These are phyloP conservation scores for Emydoidea blandingii DNA, from an alignment of 2,797 vertebrate species.

Conservation along the genomic window DNA sequence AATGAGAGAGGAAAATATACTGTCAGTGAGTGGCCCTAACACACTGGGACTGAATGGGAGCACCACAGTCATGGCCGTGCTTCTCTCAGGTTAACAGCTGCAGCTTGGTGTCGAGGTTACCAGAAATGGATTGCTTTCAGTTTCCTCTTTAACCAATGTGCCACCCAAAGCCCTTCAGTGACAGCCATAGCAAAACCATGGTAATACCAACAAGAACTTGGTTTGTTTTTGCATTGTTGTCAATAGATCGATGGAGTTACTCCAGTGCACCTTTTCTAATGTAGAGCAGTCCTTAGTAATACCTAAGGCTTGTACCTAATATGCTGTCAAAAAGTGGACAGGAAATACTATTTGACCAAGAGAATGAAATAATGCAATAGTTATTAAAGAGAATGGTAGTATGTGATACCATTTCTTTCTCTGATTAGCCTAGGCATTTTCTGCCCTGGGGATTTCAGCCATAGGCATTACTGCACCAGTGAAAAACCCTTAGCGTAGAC, in stretches of 20 bases:
- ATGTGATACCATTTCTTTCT: neutral
- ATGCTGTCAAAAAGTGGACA: neutral
- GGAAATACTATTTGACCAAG: neutral
- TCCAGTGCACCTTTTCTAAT: neutral
- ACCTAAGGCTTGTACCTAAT: neutral
- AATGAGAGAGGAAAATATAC: too few species aligned
- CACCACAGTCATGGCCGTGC: too few species aligned
- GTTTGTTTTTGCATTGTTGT: neutral
- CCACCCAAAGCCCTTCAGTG: neutral
- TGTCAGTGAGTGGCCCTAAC: too few species aligned
- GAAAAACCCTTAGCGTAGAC: neutral
- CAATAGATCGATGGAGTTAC: neutral
- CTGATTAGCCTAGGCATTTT: accelerated
- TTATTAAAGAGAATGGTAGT: neutral
- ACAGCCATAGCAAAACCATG: neutral
- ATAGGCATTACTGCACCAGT: neutral
- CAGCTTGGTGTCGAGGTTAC: too few species aligned
- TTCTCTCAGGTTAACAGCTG: too few species aligned
- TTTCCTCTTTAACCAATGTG: too few species aligned
- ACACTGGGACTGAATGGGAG: too few species aligned
- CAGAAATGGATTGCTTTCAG: too few species aligned
- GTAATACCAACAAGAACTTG: neutral
- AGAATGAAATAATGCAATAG: neutral
- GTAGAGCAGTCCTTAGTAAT: neutral
- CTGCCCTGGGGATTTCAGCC: neutral